A percentile compares a stretch with the other conserved stretches of the same genome.
phyloP scores from a whole-genome alignment of 2,888 invertebrate genomes.

The Brachypalpus laphriformis region DNA sequence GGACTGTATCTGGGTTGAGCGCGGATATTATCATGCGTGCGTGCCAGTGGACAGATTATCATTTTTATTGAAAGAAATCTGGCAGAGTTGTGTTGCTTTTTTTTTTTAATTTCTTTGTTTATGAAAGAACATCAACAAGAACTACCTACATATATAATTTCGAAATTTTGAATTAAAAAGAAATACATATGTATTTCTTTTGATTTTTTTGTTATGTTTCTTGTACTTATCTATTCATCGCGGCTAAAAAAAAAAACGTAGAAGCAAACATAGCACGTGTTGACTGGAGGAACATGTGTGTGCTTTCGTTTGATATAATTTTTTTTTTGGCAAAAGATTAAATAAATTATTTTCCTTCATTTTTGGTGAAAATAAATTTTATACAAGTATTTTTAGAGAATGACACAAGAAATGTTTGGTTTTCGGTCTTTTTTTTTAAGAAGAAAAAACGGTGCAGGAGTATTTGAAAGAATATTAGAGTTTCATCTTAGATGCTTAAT shows the following conservation, averaged over 20 bases:
- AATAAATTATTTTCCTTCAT: neutral
- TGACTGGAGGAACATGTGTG: neutral
- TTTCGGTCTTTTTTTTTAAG: neutral
- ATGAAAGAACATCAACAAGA: neutral
- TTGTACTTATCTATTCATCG: neutral
- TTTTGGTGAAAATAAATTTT: conserved; percentile 2
- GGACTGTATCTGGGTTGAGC: neutral
- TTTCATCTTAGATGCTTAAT: no score
- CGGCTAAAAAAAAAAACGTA: neutral
- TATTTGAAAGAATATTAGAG: no score
- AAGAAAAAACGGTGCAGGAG: neutral
- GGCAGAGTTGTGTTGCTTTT: neutral
- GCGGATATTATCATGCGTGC: conserved; percentile 19
- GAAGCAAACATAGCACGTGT: conserved; percentile 27
- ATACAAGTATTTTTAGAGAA: conserved; percentile 9
- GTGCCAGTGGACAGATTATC: conserved; percentile 31
- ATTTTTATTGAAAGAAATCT: conserved; percentile 1
- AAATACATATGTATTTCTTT: neutral
- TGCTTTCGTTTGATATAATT: conserved; percentile 1
- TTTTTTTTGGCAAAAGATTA: neutral
- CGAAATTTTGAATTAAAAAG: neutral
- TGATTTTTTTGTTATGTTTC: neutral
- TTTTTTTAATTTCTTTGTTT: conserved; percentile 1
- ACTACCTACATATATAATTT: no score
- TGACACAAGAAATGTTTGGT: neutral